Conservation (phyloP, 2,797 vertebrate species). For the Squalus acanthias region DNA sequence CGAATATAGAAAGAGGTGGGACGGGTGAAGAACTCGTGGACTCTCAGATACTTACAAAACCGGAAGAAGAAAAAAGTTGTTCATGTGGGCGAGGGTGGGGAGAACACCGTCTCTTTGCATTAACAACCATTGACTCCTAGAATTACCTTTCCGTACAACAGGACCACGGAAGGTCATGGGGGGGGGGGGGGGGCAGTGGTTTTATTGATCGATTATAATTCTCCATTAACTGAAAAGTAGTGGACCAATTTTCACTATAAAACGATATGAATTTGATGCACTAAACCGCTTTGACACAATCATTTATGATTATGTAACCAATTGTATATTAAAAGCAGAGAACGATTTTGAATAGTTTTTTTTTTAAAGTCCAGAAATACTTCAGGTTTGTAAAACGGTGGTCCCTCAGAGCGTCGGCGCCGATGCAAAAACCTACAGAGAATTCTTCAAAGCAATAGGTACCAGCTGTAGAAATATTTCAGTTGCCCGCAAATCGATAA, state of each 20-base stretch:
- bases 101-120: neutral
- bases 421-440: slow-evolving; percentile 49
- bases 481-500: slow-evolving; percentile 50
- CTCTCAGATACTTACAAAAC: neutral
- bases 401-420: slow-evolving; percentile 46
- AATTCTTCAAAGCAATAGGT: slow-evolving; percentile 50
- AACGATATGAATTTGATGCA: neutral
- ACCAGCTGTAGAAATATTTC: slow-evolving; percentile 52
- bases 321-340: neutral
- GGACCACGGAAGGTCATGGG: neutral
- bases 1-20: neutral
- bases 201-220: neutral
- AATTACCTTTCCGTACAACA: neutral
- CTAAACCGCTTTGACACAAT: neutral
- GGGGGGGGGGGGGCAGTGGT: neutral
- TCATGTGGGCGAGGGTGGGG: neutral
- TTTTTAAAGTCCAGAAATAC: slow-evolving; percentile 46
- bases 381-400: slow-evolving; percentile 27
- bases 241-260: neutral
- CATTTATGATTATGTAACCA: neutral
- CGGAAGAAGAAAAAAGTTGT: neutral
- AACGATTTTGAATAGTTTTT: neutral
- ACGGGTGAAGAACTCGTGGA: neutral
- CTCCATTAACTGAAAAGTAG: neutral
- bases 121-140: neutral